Conservation (phyloP, 1,140 invertebrate genomes). For the Dinoponera quadriceps region DNA sequence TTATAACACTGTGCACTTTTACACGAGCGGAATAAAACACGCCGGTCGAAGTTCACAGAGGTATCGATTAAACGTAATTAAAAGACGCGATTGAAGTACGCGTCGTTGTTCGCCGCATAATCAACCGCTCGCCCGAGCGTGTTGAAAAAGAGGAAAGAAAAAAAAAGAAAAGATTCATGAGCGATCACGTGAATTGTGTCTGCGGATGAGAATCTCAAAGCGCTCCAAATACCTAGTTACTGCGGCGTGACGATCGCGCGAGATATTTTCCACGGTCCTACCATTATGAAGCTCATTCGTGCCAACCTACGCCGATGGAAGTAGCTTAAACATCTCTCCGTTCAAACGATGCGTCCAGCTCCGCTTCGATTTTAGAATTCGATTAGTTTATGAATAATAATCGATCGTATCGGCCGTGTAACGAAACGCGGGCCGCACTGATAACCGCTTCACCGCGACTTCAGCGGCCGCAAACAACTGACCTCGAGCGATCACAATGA, state of each 20-base stretch:
- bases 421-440: background rate
- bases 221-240: constrained; percentile 72
- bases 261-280: constrained; percentile 42
- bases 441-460: background rate
- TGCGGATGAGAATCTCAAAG: constrained; percentile 52
- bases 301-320: background rate
- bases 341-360: background rate
- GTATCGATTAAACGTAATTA: background rate
- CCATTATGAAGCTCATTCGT: constrained; percentile 5
- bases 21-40: too few species aligned
- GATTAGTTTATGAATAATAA: background rate
- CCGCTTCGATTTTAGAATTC: background rate
- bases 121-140: constrained; percentile 17
- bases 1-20: too few species aligned
- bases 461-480: background rate
- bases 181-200: constrained; percentile 46
- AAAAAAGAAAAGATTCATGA: constrained; percentile 13
- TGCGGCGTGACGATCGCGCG: constrained; percentile 66
- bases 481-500: background rate
- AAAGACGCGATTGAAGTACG: constrained; percentile 13
- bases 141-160: constrained; percentile 8
- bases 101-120: constrained; percentile 39
- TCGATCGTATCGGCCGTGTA: background rate
- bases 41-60: too few species aligned
- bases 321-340: background rate